Evolutionary conservation across 2,888 invertebrate species (phyloP).

Genomic region (Petrolisthes cinctipes): DNA sequence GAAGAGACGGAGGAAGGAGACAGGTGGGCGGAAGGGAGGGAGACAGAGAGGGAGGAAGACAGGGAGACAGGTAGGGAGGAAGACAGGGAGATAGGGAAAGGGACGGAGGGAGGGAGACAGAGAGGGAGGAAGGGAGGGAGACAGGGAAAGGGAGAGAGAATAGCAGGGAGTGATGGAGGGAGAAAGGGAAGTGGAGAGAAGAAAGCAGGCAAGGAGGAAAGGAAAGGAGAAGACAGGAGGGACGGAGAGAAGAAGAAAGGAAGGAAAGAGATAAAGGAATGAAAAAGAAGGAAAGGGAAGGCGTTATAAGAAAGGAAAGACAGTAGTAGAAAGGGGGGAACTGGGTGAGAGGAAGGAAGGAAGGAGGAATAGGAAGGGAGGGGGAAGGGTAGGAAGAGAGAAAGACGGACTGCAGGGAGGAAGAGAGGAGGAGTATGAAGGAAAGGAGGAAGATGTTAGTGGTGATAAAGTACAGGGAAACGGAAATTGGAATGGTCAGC

Average conservation of each 20-base stretch:
- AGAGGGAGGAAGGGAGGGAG: conserved; percentile 13
- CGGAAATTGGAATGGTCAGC: not conserved
- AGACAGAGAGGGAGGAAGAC: not conserved
- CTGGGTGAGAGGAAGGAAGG: not conserved
- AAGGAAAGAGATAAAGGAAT: no score
- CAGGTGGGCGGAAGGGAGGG: not conserved
- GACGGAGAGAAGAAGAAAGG: not conserved
- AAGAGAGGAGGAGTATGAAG: not conserved
- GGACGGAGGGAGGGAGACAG: not conserved
- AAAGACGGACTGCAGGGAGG: not conserved
- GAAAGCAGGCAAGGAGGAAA: not conserved
- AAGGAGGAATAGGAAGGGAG: not conserved
- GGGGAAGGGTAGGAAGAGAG: conserved; percentile 6
- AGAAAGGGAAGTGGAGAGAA: not conserved
- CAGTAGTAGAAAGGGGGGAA: conserved; percentile 4
- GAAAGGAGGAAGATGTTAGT: not conserved
- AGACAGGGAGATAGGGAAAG: no score
- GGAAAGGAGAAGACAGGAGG: not conserved
- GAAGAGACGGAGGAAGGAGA: not conserved
- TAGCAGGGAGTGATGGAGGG: no score
- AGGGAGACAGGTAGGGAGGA: no score
- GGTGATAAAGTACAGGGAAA: not conserved
- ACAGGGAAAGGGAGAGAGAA: not conserved
- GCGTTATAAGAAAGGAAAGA: not conserved
- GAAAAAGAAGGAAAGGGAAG: not conserved